These are phyloP conservation scores for Choloepus hoffmanni DNA, from an alignment of 2,113 vertebrate genomes.

Conservation along the genomic window DNA sequence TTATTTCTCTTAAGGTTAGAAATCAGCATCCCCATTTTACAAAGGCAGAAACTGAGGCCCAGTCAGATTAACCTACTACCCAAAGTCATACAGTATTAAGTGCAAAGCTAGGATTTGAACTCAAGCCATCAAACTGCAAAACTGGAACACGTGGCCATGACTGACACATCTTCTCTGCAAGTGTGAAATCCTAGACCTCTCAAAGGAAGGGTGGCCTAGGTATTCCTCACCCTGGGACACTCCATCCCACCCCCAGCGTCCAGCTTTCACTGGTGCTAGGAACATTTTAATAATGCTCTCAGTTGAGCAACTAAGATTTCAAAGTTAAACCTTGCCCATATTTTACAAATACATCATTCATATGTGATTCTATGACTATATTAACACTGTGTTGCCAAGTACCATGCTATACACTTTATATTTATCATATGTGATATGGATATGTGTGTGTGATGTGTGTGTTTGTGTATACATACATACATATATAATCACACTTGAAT, in stretches of 20 bases:
- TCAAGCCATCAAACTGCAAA: no score
- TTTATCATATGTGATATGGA: no score
- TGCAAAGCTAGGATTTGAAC: not conserved
- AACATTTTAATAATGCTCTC: constrained; percentile 23
- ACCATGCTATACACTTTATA: no score
- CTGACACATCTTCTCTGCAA: no score
- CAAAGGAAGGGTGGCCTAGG: not conserved
- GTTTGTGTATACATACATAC: no score
- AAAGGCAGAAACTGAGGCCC: not conserved
- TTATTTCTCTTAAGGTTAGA: not conserved
- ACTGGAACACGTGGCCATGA: not conserved
- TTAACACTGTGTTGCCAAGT: no score
- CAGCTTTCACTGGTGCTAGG: not conserved
- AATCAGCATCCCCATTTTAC: not conserved
- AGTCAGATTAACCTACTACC: not conserved
- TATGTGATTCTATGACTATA: not conserved
- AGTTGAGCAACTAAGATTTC: not conserved
- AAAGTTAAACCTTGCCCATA: not conserved
- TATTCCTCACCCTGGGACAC: not conserved
- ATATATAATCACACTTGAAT: no score
- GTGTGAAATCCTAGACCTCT: not conserved
- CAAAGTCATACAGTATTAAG: not conserved
- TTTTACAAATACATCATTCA: not conserved
- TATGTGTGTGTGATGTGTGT: no score
- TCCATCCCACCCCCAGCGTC: not conserved